phyloP scores from a whole-genome alignment of 1,140 invertebrate species.

The Tribolium madens region DNA sequence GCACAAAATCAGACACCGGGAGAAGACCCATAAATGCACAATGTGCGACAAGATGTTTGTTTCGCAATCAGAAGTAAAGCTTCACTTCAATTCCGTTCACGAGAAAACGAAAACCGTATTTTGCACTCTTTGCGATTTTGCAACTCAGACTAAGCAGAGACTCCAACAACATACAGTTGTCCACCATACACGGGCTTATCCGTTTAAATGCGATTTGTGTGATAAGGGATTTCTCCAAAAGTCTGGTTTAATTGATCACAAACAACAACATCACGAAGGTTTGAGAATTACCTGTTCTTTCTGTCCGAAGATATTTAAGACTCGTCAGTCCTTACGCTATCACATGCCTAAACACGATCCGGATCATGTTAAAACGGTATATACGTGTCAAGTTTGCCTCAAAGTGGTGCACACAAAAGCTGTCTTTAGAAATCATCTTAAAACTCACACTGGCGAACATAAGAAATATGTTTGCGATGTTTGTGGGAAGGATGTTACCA shows the following conservation, averaged over 20 bases:
- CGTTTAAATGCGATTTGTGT: not conserved
- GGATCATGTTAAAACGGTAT: not conserved
- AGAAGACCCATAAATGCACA: not conserved
- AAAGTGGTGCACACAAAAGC: not conserved
- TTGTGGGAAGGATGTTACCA: not conserved
- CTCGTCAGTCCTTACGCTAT: not conserved
- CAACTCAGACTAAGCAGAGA: conserved; percentile 68
- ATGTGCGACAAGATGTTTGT: not conserved
- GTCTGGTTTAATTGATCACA: not conserved
- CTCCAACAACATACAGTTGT: conserved; percentile 47
- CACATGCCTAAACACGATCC: conserved; percentile 69
- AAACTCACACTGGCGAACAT: conserved; percentile 4
- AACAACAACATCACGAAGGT: not conserved
- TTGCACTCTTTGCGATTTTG: not conserved
- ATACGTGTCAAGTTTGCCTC: not conserved
- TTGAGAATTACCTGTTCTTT: not conserved
- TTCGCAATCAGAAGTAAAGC: not conserved
- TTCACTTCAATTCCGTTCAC: not conserved
- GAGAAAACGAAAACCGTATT: not conserved
- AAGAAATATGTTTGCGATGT: not conserved
- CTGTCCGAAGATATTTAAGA: not conserved
- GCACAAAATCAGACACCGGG: not conserved
- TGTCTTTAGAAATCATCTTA: conserved; percentile 70
- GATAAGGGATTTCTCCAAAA: not conserved
- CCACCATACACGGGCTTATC: not conserved